phyloP scores from a whole-genome alignment of 2,113 vertebrate genomes.

The Lagopus leucura region DNA sequence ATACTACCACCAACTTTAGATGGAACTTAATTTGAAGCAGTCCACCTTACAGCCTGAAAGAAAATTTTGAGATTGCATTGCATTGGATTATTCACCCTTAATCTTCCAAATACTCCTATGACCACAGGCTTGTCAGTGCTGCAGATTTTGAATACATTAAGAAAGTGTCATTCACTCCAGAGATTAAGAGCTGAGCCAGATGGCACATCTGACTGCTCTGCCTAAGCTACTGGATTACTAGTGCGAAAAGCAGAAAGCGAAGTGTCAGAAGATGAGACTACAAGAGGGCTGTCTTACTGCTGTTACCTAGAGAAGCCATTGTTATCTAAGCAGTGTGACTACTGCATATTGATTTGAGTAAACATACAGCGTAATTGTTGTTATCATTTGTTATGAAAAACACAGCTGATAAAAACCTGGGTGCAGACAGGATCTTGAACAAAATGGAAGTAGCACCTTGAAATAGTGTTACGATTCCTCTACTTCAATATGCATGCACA shows the following conservation, averaged over 20 bases:
- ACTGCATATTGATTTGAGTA: not conserved
- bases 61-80: not conserved
- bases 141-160: not conserved
- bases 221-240: not conserved
- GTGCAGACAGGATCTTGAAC: not conserved
- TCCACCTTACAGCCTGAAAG: not conserved
- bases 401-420: not conserved
- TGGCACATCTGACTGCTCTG: not conserved
- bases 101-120: not conserved
- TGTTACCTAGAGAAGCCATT: not conserved
- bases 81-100: not conserved
- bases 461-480: not conserved
- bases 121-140: not conserved
- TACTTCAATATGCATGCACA: accelerated
- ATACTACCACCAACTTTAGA: not conserved
- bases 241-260: not conserved
- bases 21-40: accelerated
- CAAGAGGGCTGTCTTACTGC: not conserved
- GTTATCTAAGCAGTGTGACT: not conserved
- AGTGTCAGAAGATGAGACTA: not conserved
- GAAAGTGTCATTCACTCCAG: not conserved
- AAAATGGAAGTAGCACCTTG: not conserved
- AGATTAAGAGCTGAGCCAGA: constrained; percentile 17
- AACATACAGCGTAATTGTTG: not conserved
- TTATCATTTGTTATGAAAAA: not conserved